phyloP scores from a whole-genome alignment of 2,888 invertebrate genomes.

The Meiosimyza decipiens region DNA sequence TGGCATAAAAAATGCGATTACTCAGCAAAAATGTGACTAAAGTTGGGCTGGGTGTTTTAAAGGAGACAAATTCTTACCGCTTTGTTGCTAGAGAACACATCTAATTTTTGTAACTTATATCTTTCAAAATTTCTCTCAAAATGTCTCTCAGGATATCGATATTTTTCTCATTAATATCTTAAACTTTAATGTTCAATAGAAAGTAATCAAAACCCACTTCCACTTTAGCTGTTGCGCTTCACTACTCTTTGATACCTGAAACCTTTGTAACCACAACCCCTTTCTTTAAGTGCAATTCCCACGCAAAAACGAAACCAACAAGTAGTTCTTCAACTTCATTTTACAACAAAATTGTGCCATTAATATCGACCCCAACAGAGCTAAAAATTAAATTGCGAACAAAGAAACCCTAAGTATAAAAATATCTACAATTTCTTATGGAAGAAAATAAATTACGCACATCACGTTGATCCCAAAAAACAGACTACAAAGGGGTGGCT shows the following conservation, averaged over 20 bases:
- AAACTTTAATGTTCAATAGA: too few species aligned
- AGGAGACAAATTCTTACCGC: too few species aligned
- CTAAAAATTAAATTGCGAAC: conserved; percentile 16
- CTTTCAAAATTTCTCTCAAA: neutral
- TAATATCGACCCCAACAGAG: conserved; percentile 24
- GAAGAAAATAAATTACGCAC: conserved; percentile 26
- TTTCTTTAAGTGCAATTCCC: conserved; percentile 1
- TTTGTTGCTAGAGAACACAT: neutral
- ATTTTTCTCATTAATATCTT: too few species aligned
- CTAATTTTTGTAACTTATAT: neutral
- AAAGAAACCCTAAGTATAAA: neutral
- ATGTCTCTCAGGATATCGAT: neutral
- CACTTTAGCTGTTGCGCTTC: conserved; percentile 18
- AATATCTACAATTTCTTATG: neutral
- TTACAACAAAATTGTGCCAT: conserved; percentile 9
- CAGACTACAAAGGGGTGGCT: conserved; percentile 1
- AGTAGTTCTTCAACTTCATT: neutral
- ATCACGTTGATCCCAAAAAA: neutral
- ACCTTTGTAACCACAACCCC: neutral
- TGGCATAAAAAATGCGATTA: too few species aligned
- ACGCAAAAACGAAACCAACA: neutral
- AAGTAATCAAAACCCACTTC: too few species aligned
- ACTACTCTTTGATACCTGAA: conserved; percentile 10
- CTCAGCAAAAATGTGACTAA: too few species aligned
- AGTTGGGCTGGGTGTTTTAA: too few species aligned